Evolutionary conservation across 2,113 vertebrate genomes (phyloP), one percentile per base, ranked within the genome.

Genomic region (Ageneiosus marmoratus): DNA sequence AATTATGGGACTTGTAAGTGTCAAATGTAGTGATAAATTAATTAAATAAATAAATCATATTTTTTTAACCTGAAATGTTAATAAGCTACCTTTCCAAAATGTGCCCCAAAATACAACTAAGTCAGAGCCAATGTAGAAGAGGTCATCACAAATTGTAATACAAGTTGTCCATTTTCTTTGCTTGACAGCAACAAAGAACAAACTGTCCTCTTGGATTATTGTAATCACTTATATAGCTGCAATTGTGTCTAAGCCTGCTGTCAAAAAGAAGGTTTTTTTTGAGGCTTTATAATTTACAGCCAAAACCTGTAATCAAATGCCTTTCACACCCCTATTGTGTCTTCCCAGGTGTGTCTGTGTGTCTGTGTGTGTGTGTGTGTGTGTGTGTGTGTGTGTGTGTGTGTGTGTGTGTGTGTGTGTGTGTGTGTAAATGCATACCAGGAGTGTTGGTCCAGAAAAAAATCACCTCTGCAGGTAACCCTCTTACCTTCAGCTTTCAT

Each of bases 231-330:
- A 55, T 34, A 53, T 13, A 46, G 58, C 81, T 29, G 81, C 3
- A 16, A 65, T 37, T 27, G 73, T 15, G 24, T 77, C 73, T 4
- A 84, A 29, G 67, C 48, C 50, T 18, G 46, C 77, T 62, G 48
- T 84, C 60, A 60, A 74, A 76, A 41, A 75, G 53, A 58, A 84
- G 65, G 37, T 41, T 41, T 41, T 41, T 41, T 44, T 65, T 55
- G 20, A 53, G 44, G 13, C 46, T 70, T 75, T 55, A 69, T 83
- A 37, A 83, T 76, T 83, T 74, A 80, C 77, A 80, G 34, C 11
- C 48, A 56, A 82, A 77, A 84, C 77, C 82, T 84, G 78, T 84
- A 51, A 87, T 82, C 77, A 82, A 80, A 53, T 75, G 78, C 86
- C 44, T 79, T 83, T 83, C 62, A 77, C 60, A 77, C 81, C 74